Conservation (phyloP, 2,797 vertebrate species). For the Gastrophryne carolinensis region DNA sequence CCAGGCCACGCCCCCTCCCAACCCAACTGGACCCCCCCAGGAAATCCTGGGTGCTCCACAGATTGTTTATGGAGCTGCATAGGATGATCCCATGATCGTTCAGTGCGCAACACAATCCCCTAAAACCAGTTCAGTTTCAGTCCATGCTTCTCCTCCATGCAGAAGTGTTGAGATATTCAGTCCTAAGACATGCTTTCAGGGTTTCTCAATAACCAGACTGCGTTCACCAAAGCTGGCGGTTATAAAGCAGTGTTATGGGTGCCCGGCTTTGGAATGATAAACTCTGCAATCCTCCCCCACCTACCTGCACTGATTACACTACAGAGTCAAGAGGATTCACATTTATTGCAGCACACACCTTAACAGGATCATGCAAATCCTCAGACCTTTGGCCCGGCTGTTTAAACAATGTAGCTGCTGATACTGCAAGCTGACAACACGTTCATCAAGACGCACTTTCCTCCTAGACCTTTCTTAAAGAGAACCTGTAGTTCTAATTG, state of each 20-base stretch:
- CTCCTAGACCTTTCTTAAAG: no score
- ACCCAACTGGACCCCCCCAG: no score
- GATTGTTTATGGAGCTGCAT: no score
- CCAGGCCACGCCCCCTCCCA: no score
- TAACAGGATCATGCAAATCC: conserved; percentile 41
- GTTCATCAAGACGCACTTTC: background rate
- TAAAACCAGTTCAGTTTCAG: background rate
- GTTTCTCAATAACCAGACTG: background rate
- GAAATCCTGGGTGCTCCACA: no score
- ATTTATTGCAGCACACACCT: conserved; percentile 54
- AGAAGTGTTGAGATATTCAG: background rate
- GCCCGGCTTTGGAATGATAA: background rate
- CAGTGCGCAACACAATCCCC: no score
- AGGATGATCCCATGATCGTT: no score
- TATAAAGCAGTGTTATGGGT: background rate
- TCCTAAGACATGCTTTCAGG: background rate
- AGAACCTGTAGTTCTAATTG: no score
- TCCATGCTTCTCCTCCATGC: background rate
- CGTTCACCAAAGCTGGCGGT: background rate
- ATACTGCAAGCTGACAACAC: conserved; percentile 34
- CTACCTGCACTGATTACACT: conserved; percentile 20
- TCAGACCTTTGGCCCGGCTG: conserved; percentile 68
- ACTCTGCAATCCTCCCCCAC: conserved; percentile 13
- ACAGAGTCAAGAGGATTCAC: conserved; percentile 26
- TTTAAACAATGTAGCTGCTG: conserved; percentile 66